phyloP scores from a whole-genome alignment of 2,888 invertebrate genomes.

The Psylliodes chrysocephalus region DNA sequence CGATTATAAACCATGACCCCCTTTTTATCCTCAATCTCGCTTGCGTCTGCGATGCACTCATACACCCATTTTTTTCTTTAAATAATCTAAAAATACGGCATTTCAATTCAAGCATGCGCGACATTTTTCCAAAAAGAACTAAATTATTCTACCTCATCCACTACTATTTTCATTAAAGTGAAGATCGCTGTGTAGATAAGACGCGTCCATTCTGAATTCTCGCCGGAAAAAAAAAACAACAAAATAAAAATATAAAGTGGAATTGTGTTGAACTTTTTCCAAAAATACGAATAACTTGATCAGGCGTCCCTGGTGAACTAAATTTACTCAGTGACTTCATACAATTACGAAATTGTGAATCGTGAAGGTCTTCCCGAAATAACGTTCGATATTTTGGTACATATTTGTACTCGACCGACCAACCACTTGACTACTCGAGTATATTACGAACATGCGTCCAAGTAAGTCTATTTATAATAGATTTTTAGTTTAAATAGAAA shows the following conservation, averaged over 20 bases:
- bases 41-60: too few relatives aligned
- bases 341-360: constrained; percentile 35
- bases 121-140: constrained; percentile 2
- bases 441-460: constrained; percentile 37
- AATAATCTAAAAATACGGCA: background rate
- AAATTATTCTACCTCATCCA: constrained; percentile 5
- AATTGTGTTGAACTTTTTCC: constrained; percentile 10
- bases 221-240: too few relatives aligned
- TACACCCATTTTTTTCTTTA: background rate
- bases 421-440: constrained; percentile 32
- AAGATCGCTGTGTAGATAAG: background rate
- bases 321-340: constrained; percentile 38
- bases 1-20: too few relatives aligned
- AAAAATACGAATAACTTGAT: constrained; percentile 30
- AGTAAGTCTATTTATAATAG: constrained; percentile 35
- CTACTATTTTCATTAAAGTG: constrained; percentile 6
- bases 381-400: constrained; percentile 37
- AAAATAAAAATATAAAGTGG: background rate
- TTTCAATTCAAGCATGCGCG: constrained; percentile 6
- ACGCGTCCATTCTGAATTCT: background rate
- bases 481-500: constrained; percentile 19
- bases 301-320: constrained; percentile 32
- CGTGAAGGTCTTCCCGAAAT: constrained; percentile 43
- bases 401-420: constrained; percentile 33
- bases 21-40: too few relatives aligned